Conservation (phyloP, 2,888 invertebrate genomes). For the Eristalis pertinax region DNA sequence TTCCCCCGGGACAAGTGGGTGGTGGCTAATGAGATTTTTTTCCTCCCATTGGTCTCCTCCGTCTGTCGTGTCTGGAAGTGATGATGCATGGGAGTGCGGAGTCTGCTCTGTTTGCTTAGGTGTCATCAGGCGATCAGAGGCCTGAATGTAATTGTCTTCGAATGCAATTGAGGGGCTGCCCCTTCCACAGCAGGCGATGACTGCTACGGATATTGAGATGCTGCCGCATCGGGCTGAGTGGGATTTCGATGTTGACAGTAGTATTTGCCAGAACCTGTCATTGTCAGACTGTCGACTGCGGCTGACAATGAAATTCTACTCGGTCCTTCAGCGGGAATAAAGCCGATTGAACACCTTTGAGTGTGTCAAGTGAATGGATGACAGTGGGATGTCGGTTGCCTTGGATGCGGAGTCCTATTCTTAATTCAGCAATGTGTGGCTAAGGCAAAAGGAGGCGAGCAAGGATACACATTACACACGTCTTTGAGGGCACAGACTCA, state of each 20-base stretch:
- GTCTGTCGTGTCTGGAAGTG: conserved; percentile 29
- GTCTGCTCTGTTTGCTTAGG: conserved; percentile 49
- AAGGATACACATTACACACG: conserved; percentile 7
- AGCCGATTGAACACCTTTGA: conserved; percentile 26
- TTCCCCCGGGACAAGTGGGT: conserved; percentile 63
- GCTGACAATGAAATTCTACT: conserved; percentile 29
- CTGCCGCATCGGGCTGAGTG: conserved; percentile 11
- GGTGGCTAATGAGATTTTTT: conserved; percentile 54
- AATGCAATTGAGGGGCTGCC: conserved; percentile 29
- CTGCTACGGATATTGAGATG: neutral
- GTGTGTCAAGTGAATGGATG: neutral
- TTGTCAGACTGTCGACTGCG: conserved; percentile 20
- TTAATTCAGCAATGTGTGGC: neutral
- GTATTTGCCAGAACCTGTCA: conserved; percentile 44
- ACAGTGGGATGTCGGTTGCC: neutral
- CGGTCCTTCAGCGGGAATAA: conserved; percentile 9
- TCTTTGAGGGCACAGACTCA: conserved; percentile 4
- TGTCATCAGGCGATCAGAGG: conserved; percentile 58
- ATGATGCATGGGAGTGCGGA: neutral
- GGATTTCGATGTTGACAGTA: conserved; percentile 36
- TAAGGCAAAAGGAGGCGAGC: neutral
- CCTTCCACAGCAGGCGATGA: neutral
- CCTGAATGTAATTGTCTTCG: conserved; percentile 42
- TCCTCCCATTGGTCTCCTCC: conserved; percentile 2
- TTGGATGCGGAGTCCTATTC: neutral